A percentile compares a stretch with the other conserved stretches of the same genome.
Evolutionary conservation across 1,140 invertebrate genomes (phyloP).

Genomic region (Ceratoteleas bidentatus): DNA sequence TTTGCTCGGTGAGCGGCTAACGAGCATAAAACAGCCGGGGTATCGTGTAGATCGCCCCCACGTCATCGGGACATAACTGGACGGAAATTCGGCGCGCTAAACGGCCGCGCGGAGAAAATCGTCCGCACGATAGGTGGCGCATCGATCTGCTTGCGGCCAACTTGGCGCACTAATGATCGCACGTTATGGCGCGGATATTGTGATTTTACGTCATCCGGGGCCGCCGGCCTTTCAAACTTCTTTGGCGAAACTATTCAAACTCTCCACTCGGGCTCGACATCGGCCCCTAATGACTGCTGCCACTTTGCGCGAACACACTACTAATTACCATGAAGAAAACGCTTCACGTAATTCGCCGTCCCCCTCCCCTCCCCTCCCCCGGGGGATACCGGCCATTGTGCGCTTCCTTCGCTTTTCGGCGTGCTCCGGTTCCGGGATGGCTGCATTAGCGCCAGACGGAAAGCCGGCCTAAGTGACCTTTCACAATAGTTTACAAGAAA

Average conservation of each 20-base stretch:
- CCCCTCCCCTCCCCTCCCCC: constrained; percentile 23
- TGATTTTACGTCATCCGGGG: constrained; percentile 37
- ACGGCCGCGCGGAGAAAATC: constrained; percentile 20
- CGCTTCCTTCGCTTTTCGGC: constrained; percentile 53
- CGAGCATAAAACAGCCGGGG: constrained; percentile 41
- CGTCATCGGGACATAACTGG: neutral
- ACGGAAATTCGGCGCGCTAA: constrained; percentile 15
- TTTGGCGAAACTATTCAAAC: no score
- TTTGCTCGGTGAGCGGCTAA: constrained; percentile 46
- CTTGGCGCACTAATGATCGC: constrained; percentile 47
- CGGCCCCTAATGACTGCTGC: no score
- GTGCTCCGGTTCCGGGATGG: constrained; percentile 53
- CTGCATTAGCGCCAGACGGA: constrained; percentile 56
- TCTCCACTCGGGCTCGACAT: no score
- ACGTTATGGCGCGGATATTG: constrained; percentile 48
- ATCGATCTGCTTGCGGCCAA: constrained; percentile 33
- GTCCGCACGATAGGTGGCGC: constrained; percentile 34
- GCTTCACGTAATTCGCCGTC: no score
- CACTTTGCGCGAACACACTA: no score
- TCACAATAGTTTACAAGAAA: constrained; percentile 62
- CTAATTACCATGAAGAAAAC: no score
- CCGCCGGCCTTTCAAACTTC: no score
- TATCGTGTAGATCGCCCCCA: neutral
- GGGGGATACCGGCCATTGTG: constrained; percentile 35
- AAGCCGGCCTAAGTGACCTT: constrained; percentile 56